These are phyloP conservation scores for Hycleus cichorii DNA, from an alignment of 1,140 invertebrate genomes.

Conservation along the genomic window DNA sequence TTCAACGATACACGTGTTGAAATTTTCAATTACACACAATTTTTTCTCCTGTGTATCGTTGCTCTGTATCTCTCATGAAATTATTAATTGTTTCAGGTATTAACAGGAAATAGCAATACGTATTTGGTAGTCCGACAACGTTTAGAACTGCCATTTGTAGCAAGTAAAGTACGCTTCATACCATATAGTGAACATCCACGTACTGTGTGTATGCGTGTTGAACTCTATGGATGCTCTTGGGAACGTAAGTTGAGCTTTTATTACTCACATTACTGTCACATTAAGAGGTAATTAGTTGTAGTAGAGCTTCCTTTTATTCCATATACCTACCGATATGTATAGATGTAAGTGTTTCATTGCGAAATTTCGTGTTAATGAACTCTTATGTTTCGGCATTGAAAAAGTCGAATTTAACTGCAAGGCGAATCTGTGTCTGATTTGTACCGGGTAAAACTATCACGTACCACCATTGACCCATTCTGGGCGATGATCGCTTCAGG, in stretches of 20 bases:
- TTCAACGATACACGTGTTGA: too few relatives aligned
- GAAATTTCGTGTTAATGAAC: conserved; percentile 9
- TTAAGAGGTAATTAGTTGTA: conserved; percentile 9
- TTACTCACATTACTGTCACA: conserved; percentile 12
- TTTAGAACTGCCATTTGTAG: conserved; percentile 76
- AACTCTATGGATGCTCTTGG: conserved; percentile 82
- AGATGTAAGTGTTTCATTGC: neutral
- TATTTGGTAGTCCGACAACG: conserved; percentile 70
- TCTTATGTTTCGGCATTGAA: neutral
- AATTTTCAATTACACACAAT: too few relatives aligned
- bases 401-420: neutral
- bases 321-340: too few relatives aligned
- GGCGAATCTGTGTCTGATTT: too few relatives aligned
- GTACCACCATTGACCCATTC: too few relatives aligned
- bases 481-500: too few relatives aligned
- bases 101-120: conserved; percentile 81
- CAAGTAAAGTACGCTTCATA: conserved; percentile 78
- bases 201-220: conserved; percentile 87
- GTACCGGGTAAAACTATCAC: too few relatives aligned
- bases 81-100: conserved; percentile 56
- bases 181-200: conserved; percentile 81
- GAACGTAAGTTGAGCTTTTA: conserved; percentile 59
- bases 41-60: too few relatives aligned
- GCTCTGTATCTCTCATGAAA: too few relatives aligned
- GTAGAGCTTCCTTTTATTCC: too few relatives aligned